A percentile compares a stretch with the other conserved stretches of the same genome.
These are phyloP conservation scores for Brachirus orientalis DNA, from an alignment of 2,113 vertebrate species.

Conservation along the genomic window DNA sequence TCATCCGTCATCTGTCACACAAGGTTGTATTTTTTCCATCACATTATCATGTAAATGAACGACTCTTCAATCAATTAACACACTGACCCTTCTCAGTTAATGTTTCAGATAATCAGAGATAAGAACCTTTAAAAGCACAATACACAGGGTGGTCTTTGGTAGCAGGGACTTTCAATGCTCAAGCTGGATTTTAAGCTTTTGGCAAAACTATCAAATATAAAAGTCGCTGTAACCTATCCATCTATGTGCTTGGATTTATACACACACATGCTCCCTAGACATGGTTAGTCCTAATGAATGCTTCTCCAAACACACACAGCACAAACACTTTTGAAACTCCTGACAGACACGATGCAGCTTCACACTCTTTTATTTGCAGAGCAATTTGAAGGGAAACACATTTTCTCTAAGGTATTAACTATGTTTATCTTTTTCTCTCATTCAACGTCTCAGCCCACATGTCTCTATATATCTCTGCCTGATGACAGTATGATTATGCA, in stretches of 20 bases:
- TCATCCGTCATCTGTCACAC: conserved; percentile 73
- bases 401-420: conserved; percentile 46
- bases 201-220: conserved; percentile 17
- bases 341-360: conserved; percentile 25
- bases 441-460: conserved; percentile 4
- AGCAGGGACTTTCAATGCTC: conserved; percentile 30
- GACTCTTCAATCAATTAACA: conserved; percentile 77
- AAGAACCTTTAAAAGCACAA: conserved; percentile 52
- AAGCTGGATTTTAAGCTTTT: conserved; percentile 15
- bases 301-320: neutral
- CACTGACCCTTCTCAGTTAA: conserved; percentile 71
- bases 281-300: conserved; percentile 15
- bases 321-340: conserved; percentile 21
- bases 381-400: conserved; percentile 36
- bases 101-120: conserved; percentile 72
- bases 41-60: conserved; percentile 76
- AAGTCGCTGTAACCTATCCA: conserved; percentile 8
- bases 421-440: conserved; percentile 23
- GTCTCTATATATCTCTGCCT: conserved; percentile 51
- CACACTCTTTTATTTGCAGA: conserved; percentile 18
- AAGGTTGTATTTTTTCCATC: conserved; percentile 58
- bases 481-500: conserved; percentile 74
- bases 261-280: neutral
- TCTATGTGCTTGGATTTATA: conserved; percentile 2
- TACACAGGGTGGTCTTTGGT: conserved; percentile 40